These are phyloP conservation scores for Frieseomelitta varia DNA, from an alignment of 1,140 invertebrate species.

Conservation along the genomic window DNA sequence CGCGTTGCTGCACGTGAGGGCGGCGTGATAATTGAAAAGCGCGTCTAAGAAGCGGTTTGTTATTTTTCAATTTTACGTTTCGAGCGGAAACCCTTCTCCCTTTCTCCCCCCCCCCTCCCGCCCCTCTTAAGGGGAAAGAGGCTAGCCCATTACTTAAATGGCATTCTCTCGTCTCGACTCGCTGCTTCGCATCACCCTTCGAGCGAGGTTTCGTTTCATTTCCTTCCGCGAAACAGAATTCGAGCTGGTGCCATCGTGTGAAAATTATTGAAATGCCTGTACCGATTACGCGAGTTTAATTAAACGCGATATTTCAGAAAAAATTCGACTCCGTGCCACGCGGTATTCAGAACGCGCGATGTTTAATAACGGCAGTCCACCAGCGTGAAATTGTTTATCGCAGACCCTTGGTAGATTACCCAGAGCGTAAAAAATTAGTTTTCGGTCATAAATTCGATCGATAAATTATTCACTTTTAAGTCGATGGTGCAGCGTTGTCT, in stretches of 20 bases:
- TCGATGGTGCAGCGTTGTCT: too few species aligned
- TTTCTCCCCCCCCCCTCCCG: too few species aligned
- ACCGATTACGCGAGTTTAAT: not conserved
- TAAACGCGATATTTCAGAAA: not conserved
- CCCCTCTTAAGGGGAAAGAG: too few species aligned
- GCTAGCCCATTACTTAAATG: not conserved
- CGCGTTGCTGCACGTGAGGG: conserved; percentile 4
- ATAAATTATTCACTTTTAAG: not conserved
- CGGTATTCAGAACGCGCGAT: not conserved
- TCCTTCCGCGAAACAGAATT: not conserved
- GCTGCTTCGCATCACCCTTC: too few species aligned
- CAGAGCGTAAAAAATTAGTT: not conserved
- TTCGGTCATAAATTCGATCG: not conserved
- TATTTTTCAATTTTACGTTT: conserved; percentile 68
- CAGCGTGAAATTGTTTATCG: not conserved
- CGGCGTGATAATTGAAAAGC: conserved; percentile 62
- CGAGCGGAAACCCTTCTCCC: not conserved
- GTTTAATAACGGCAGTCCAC: not conserved
- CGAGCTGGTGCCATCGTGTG: too few species aligned
- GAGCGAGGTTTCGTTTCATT: not conserved
- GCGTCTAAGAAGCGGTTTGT: conserved; percentile 57
- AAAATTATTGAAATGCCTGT: not conserved
- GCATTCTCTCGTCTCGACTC: not conserved
- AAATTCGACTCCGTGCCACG: not conserved
- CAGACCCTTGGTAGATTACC: too few species aligned